phyloP scores from a whole-genome alignment of 2,113 vertebrate species.

The Balaenoptera acutorostrata region DNA sequence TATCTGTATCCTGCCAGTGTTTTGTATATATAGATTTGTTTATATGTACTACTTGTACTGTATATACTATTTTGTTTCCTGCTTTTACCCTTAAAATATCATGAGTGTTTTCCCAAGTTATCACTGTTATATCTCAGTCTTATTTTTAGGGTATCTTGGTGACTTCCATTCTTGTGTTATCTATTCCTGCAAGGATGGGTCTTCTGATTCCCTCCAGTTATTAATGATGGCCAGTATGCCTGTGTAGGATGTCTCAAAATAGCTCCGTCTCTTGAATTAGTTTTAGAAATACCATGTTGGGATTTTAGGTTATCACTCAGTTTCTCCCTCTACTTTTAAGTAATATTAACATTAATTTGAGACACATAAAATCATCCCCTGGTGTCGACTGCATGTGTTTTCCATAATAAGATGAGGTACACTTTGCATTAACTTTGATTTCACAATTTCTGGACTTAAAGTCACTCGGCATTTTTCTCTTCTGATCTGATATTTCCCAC shows the following conservation, averaged over 20 bases:
- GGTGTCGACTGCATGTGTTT: not conserved
- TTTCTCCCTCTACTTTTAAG: slow-evolving; percentile 41
- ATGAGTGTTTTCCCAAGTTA: not conserved
- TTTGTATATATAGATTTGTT: not conserved
- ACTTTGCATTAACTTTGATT: slow-evolving; percentile 44
- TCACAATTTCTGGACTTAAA: slow-evolving; percentile 57
- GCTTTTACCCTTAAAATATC: not conserved
- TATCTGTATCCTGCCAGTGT: not conserved
- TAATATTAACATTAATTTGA: slow-evolving; percentile 8
- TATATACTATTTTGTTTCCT: not conserved
- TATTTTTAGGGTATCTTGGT: not conserved
- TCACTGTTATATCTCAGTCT: not conserved
- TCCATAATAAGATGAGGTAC: not conserved
- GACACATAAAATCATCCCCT: not conserved
- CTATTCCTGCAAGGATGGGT: not conserved
- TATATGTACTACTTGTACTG: not conserved
- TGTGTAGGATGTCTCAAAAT: not conserved
- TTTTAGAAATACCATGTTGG: not conserved
- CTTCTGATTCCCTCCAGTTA: not conserved
- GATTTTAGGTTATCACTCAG: slow-evolving; percentile 46
- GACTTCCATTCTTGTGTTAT: not conserved
- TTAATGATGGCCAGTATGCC: not conserved
- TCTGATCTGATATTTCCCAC: slow-evolving; percentile 37
- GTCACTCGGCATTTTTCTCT: slow-evolving; percentile 24
- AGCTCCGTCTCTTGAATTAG: not conserved